Conservation (phyloP, 2,888 invertebrate species). For the Zygothrica quintamaculata region DNA sequence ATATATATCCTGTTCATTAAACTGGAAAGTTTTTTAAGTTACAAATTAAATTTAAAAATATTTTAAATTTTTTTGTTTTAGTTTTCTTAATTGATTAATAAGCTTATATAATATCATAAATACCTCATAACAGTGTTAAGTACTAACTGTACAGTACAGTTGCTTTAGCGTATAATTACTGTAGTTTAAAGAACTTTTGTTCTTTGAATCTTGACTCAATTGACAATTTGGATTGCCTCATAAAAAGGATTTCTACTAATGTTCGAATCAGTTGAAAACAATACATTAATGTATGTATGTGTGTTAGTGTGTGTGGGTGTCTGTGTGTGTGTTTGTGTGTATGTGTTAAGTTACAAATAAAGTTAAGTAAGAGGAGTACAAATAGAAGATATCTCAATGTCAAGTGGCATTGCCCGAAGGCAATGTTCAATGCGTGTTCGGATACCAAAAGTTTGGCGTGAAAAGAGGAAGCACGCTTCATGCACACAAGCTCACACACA, state of each 20-base stretch:
- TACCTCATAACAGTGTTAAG: too few relatives aligned
- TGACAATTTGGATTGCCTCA: background rate
- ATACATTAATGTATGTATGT: background rate
- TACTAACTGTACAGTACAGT: too few relatives aligned
- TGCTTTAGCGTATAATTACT: too few relatives aligned
- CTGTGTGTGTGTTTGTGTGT: slow-evolving; percentile 18
- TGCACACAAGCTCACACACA: slow-evolving; percentile 7
- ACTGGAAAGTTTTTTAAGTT: too few relatives aligned
- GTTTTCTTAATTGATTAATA: too few relatives aligned
- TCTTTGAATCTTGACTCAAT: background rate
- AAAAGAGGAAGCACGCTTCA: slow-evolving; percentile 47
- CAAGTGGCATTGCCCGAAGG: slow-evolving; percentile 32
- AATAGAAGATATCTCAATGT: slow-evolving; percentile 49
- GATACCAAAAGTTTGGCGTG: slow-evolving; percentile 35
- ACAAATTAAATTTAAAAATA: too few relatives aligned
- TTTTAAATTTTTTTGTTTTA: too few relatives aligned
- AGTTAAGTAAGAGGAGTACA: slow-evolving; percentile 26
- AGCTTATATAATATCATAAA: too few relatives aligned
- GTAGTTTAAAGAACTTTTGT: too few relatives aligned
- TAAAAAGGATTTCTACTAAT: background rate
- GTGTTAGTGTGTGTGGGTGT: slow-evolving; percentile 14
- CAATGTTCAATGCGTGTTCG: slow-evolving; percentile 36
- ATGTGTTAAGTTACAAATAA: slow-evolving; percentile 24
- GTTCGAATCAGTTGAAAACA: background rate
- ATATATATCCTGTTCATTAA: too few relatives aligned